Evolutionary conservation across 2,888 invertebrate genomes (phyloP), one percentile per base, ranked within the genome.

Genomic region (Formica aserva): DNA sequence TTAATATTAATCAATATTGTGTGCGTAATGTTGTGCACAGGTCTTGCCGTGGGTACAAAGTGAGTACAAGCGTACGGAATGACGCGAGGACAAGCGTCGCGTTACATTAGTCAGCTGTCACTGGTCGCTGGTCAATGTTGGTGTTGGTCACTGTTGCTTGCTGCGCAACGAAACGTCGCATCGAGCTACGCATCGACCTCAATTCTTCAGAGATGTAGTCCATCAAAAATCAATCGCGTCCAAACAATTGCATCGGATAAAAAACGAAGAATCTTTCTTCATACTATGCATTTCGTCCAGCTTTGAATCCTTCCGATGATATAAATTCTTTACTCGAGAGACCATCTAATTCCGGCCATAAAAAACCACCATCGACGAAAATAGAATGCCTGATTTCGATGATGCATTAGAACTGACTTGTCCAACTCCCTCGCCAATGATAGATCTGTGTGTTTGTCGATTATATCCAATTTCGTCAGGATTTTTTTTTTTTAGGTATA

Each of bases 91-190:
- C 32, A 26, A n/a, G 35, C 35, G 41, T 60, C 32, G 18, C 75
- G 82, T 60, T 48, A 48, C 48, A 48, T 86, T 85, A 85, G 67
- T 89, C 89, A 91, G 86, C 88, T 90, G 88, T 91, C 89, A 87
- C 48, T 15, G 45, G 15, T 41, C 45, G 15, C 45, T 45, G 15
- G 4, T 45, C 15, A 18, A 5, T 45, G 45, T 15, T 18, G 45
- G 38, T 41, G 48, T 48, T n/a, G 48, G 48, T 48, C 48, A 48
- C 48, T 48, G 48, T n/a, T n/a, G 48, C n/a, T 69, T 78, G 38
- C 81, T 55, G 66, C 62, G 66, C 63, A 67, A 71, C 71, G 77
- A 74, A 63, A 52, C 60, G 72, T 60, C 81, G 83, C 83, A 80
- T 81, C n/a, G 55, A 60, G 77, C 22, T n/a, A 48, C 55, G 55